These are phyloP conservation scores for Ranitomeya variabilis DNA, from an alignment of 2,113 vertebrate species.

Conservation along the genomic window DNA sequence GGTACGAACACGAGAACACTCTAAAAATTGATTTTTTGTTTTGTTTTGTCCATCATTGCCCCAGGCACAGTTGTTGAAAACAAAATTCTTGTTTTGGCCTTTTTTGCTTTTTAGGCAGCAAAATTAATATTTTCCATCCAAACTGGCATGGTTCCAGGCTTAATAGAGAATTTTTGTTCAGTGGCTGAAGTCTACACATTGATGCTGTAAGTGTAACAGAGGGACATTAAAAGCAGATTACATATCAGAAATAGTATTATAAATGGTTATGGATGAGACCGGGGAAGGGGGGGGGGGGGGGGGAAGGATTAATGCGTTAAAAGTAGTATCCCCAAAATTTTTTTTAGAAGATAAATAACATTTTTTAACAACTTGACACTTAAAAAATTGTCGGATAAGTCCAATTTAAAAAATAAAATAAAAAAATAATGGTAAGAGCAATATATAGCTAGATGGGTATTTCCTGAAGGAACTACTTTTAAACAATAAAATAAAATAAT, in stretches of 20 bases:
- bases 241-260: slow-evolving; percentile 9
- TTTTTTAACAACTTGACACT: too few species aligned
- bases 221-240: background rate
- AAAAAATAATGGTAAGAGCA: background rate
- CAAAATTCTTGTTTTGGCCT: slow-evolving; percentile 20
- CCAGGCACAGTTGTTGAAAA: slow-evolving; percentile 42
- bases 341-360: too few species aligned
- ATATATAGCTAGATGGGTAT: background rate
- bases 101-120: slow-evolving; percentile 10
- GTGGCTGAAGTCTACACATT: slow-evolving; percentile 22
- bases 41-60: slow-evolving; percentile 32
- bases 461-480: background rate
- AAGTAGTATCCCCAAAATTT: too few species aligned
- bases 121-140: slow-evolving; percentile 29
- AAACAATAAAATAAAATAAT: background rate
- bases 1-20: slow-evolving; percentile 24
- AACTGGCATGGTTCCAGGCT: slow-evolving; percentile 17
- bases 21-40: slow-evolving; percentile 5
- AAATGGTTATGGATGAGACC: slow-evolving; percentile 17
- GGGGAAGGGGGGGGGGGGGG: background rate
- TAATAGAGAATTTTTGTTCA: slow-evolving; percentile 10
- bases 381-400: background rate
- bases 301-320: too few species aligned
- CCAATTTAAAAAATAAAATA: background rate
- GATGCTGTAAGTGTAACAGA: slow-evolving; percentile 9